A percentile compares a stretch with the other conserved stretches of the same genome.
phyloP scores from a whole-genome alignment of 2,888 invertebrate species.

The Cepaea hortensis region DNA sequence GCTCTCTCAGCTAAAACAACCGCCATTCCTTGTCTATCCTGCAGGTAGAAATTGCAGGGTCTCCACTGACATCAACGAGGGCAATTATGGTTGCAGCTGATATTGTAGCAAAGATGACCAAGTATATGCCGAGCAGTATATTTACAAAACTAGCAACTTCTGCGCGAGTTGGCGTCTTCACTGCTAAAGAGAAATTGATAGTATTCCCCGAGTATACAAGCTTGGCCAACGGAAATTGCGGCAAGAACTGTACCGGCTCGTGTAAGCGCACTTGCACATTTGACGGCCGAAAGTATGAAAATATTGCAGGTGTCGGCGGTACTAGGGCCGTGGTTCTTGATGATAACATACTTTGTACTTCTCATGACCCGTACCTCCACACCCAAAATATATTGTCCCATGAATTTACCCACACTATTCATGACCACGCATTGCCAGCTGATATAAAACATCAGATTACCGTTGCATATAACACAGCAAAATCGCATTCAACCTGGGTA shows the following conservation, averaged over 20 bases:
- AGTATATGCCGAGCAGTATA: conserved; percentile 22
- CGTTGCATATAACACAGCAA: conserved; percentile 7
- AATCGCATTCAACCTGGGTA: not conserved
- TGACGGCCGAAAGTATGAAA: conserved; percentile 62
- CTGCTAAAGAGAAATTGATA: conserved; percentile 31
- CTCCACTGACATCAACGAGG: not conserved
- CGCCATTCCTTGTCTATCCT: not conserved
- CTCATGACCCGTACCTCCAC: conserved; percentile 58
- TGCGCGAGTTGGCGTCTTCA: conserved; percentile 24
- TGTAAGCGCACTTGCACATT: conserved; percentile 62
- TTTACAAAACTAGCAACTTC: not conserved
- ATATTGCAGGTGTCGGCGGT: conserved; percentile 61
- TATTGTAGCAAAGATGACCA: conserved; percentile 35
- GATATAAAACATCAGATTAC: not conserved
- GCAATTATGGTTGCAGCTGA: conserved; percentile 1
- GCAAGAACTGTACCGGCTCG: conserved; percentile 46
- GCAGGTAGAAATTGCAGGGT: conserved; percentile 32
- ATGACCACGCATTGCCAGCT: conserved; percentile 15
- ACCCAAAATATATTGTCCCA: conserved; percentile 59
- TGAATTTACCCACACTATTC: conserved; percentile 59
- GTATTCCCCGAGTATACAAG: conserved; percentile 27
- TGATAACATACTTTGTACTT: conserved; percentile 62
- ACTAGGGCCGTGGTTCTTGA: conserved; percentile 55
- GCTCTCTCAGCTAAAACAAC: not conserved
- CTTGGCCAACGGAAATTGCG: conserved; percentile 28